Evolutionary conservation across 1,140 invertebrate genomes (phyloP).

Genomic region (Oreohelix idahoensis): DNA sequence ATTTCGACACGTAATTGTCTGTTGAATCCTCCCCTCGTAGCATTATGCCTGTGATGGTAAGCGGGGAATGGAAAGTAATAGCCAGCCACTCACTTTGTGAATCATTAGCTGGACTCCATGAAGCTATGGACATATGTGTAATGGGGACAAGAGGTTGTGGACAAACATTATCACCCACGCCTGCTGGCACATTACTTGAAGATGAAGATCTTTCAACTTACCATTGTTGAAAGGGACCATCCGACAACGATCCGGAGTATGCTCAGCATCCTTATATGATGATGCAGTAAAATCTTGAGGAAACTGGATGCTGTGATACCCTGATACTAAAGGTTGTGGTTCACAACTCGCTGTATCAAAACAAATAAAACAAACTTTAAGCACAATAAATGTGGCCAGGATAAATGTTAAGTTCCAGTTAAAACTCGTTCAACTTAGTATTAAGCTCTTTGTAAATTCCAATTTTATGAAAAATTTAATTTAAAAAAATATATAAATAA

Average conservation of each 20-base stretch:
- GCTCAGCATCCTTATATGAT: slow-evolving; percentile 26
- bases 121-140: not conserved
- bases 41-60: not conserved
- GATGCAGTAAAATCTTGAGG: slow-evolving; percentile 19
- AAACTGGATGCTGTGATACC: slow-evolving; percentile 28
- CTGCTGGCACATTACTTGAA: too few relatives aligned
- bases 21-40: slow-evolving; percentile 15
- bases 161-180: too few relatives aligned
- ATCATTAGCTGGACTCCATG: slow-evolving; percentile 28
- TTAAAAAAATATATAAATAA: too few relatives aligned
- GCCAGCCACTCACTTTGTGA: slow-evolving; percentile 7
- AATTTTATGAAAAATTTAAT: too few relatives aligned
- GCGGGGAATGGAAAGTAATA: slow-evolving; percentile 17
- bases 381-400: too few relatives aligned
- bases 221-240: slow-evolving; percentile 10
- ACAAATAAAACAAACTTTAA: not conserved
- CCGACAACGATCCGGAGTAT: slow-evolving; percentile 15
- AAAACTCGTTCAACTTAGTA: too few relatives aligned
- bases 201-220: too few relatives aligned
- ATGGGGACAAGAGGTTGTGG: too few relatives aligned
- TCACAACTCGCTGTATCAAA: not conserved
- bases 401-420: too few relatives aligned
- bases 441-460: too few relatives aligned
- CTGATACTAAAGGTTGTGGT: slow-evolving; percentile 27
- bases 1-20: slow-evolving; percentile 23